A percentile compares a stretch with the other conserved stretches of the same genome.
Evolutionary conservation across 1,140 invertebrate genomes (phyloP).

Genomic region (Armadillidium nasatum): DNA sequence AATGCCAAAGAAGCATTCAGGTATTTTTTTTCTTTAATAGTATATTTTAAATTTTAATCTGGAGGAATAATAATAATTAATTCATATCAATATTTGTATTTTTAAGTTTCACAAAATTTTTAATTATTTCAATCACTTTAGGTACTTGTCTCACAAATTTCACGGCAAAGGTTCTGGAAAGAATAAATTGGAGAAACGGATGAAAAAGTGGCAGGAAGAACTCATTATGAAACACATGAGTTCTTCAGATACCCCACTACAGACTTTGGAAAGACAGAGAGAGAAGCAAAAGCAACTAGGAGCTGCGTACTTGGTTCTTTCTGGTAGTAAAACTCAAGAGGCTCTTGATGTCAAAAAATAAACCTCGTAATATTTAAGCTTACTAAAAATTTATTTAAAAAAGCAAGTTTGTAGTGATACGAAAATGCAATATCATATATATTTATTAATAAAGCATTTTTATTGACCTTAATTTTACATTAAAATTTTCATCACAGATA

Average conservation of each 20-base stretch:
- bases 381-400: too few relatives aligned
- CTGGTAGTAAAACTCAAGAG: slow-evolving; percentile 67
- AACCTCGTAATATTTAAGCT: not conserved
- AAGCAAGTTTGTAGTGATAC: too few relatives aligned
- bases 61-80: too few relatives aligned
- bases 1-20: slow-evolving; percentile 94
- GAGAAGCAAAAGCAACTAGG: slow-evolving; percentile 96
- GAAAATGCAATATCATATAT: too few relatives aligned
- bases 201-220: slow-evolving; percentile 71
- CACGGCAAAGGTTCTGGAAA: slow-evolving; percentile 99
- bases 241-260: slow-evolving; percentile 93
- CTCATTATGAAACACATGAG: slow-evolving; percentile 97
- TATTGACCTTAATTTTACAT: too few relatives aligned
- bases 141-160: slow-evolving; percentile 93
- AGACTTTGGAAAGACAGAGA: slow-evolving; percentile 87
- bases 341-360: slow-evolving; percentile 38
- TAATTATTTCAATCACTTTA: slow-evolving; percentile 44
- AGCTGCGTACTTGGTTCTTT: slow-evolving; percentile 88
- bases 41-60: not conserved
- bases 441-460: too few relatives aligned
- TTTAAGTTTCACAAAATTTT: too few relatives aligned
- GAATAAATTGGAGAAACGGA: slow-evolving; percentile 95
- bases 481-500: not conserved
- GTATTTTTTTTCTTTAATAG: slow-evolving; percentile 46
- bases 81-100: too few relatives aligned